Base-by-base conservation (phyloP, 2,113 vertebrate species). In the Rostratula benghalensis region DNA sequence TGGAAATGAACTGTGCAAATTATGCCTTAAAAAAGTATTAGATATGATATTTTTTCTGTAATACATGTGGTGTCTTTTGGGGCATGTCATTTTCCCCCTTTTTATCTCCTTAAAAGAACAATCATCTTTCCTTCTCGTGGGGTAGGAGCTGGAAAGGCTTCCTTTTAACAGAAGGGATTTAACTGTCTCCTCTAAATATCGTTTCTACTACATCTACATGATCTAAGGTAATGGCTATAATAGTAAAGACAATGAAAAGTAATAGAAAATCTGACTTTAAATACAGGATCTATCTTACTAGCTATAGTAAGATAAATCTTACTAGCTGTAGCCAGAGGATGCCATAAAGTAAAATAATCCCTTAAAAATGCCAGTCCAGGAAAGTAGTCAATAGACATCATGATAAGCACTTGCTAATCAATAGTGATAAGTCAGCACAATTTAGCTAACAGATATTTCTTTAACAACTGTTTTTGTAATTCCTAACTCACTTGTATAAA, bases 341-440 rank as follows among this genome's bases (percentile, higher is more conserved):
- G 57, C 68, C 63, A 92, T 85, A 93, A 97, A 96, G 84, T 53
- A 96, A 93, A 93, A 83, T n/a, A 78, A 90, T 79, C 63, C 20
- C 57, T 59, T 94, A 81, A 82, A 94, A 87, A 64, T 33, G n/a
- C 50, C 69, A 93, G 87, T 63, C 18, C 56, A 75, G 18, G 54
- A 68, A 83, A 87, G 31, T 22, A 92, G 86, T 93, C 96, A 93
- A 93, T 95, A 97, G 60, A 64, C 63, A 83, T 75, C 63, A 91
- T 1, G 17, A 83, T 86, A 95, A 94, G 75, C 23, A 45, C 85
- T 93, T 86, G 48, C 85, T 86, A 94, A 94, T 97, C 96, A 83
- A 97, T 93, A 95, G 31, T 5, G 39, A 13, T 69, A 93, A 93
- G 53, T 65, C 88, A 92, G 53, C 28, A 81, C 45, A 82, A 89